Evolutionary conservation across 2,113 vertebrate species (phyloP), one percentile per base, ranked within the genome.

Genomic region (Mus spicilegus): DNA sequence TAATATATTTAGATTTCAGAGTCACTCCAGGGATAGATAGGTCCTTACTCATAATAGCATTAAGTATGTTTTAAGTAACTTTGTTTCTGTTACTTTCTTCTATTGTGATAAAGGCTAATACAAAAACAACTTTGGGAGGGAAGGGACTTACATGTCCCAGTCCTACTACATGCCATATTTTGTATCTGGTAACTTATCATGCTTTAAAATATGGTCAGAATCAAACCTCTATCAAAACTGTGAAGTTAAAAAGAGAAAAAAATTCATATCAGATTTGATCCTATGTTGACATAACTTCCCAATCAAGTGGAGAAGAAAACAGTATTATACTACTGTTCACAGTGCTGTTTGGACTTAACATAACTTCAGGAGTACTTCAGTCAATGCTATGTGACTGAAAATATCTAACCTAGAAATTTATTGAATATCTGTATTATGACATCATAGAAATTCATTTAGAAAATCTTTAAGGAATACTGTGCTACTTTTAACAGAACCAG

Each of bases 131-230:
- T 24, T 63, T 63, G 20, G 22, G 61, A 24, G 61, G 22, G 61
- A 63, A 63, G 61, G 61, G 22, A 63, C 61, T 63, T 63, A 63
- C 61, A 63, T 63, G 61, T 63, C 61, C 58, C 22, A 12, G 33
- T 49, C 5, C 28, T 84, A 63, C 28, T 73, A n/a, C 49, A 56
- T 89, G 33, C 42, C 24, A 89, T 72, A 87, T 9, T 2, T 90
- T 93, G 14, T 16, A 80, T 14, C 46, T 90, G 17, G 33, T 22
- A 86, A 16, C 76, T 87, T n/a, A 49, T 42, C 61, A 78, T 94
- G 70, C 19, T 90, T 94, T 95, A 75, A 90, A 84, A 19, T 63
- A 87, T 54, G 39, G 70, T 85, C 49, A 85, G 94, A 93, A 92
- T 49, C 36, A 82, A 92, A 90, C 54, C n/a, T 76, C 14, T 73